Conservation (phyloP, 2,113 vertebrate genomes). For the Empidonax alnorum region DNA sequence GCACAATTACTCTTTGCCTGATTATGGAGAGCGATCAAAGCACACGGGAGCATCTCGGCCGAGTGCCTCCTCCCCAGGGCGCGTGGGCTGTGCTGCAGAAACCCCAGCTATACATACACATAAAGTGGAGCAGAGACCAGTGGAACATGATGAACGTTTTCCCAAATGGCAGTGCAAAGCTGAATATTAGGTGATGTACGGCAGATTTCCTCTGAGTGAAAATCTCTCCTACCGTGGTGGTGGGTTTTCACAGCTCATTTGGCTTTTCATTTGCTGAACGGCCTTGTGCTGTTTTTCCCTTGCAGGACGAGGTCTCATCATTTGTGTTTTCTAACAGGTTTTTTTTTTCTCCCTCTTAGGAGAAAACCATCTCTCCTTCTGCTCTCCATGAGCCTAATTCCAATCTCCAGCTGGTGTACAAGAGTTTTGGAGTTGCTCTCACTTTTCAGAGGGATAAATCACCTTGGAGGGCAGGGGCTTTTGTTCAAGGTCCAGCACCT, state of each 20-base stretch:
- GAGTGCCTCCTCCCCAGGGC: background rate
- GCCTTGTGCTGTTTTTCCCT: constrained; percentile 27
- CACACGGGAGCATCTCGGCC: background rate
- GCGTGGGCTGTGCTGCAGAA: background rate
- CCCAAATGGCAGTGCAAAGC: constrained; percentile 19
- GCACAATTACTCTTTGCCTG: background rate
- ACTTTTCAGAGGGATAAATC: constrained; percentile 8
- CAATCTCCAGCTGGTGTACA: background rate
- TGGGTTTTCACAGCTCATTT: constrained; percentile 50
- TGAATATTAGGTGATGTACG: constrained; percentile 46
- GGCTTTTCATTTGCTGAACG: constrained; percentile 26
- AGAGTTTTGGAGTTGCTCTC: background rate
- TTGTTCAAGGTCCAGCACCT: background rate
- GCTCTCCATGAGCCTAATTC: background rate
- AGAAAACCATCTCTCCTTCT: constrained; percentile 10
- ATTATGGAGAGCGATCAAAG: background rate
- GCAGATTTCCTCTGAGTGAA: constrained; percentile 28
- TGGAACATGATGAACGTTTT: background rate
- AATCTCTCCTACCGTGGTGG: constrained; percentile 14
- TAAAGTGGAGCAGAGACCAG: background rate
- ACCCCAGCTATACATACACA: background rate
- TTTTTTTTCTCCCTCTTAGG: background rate
- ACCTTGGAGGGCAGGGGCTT: background rate
- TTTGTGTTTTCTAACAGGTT: background rate
- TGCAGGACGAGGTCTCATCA: constrained; percentile 14